A percentile compares a stretch with the other conserved stretches of the same genome.
Evolutionary conservation across 2,113 vertebrate species (phyloP).

Genomic region (Sylvia atricapilla): DNA sequence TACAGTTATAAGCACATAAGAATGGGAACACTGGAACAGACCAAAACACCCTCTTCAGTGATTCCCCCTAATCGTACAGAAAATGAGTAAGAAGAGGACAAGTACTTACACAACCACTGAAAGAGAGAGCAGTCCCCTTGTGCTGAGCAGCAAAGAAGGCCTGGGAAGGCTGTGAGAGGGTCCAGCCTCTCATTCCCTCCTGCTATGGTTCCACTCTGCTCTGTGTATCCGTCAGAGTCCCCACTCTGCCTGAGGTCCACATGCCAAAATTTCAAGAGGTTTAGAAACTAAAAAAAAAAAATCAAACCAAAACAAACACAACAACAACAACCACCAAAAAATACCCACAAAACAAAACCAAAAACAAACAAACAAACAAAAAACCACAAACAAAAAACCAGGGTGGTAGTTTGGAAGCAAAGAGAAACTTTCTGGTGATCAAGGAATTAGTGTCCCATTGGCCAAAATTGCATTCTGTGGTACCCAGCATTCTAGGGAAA

Average conservation of each 20-base stretch:
- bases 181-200: background rate
- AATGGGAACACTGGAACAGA: background rate
- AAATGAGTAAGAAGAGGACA: background rate
- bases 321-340: no score
- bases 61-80: background rate
- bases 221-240: background rate
- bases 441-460: background rate
- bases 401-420: background rate
- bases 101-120: background rate
- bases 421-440: background rate
- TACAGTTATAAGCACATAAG: background rate
- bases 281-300: background rate
- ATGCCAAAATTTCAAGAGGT: background rate
- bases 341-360: no score
- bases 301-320: no score
- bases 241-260: background rate
- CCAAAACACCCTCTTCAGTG: background rate
- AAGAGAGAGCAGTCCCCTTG: background rate
- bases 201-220: accelerated
- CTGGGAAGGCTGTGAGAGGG: background rate
- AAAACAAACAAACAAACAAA: no score
- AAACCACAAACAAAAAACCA: no score
- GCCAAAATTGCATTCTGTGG: background rate
- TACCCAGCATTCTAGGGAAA: background rate
- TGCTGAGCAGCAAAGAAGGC: background rate